These are phyloP conservation scores for Sarcophilus harrisii DNA, from an alignment of 2,797 vertebrate genomes.

Conservation along the genomic window DNA sequence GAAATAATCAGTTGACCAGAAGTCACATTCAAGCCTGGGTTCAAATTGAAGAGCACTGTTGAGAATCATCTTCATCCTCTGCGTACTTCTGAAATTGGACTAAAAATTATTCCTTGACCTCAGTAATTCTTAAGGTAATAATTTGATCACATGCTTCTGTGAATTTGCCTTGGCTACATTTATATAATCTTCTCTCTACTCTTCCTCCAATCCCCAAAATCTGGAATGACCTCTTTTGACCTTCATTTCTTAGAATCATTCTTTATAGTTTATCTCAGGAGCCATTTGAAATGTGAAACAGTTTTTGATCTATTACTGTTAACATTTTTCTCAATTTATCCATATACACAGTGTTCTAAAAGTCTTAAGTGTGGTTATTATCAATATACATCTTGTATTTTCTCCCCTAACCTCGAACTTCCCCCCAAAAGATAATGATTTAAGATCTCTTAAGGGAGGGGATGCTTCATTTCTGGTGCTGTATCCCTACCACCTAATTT, in stretches of 20 bases:
- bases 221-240: not conserved
- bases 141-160: not conserved
- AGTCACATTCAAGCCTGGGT: not conserved
- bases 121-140: not conserved
- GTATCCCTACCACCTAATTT: not conserved
- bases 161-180: not conserved
- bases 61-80: not conserved
- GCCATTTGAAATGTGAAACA: not conserved
- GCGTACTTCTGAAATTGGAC: not conserved
- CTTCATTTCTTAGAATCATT: not conserved
- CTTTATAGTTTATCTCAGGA: not conserved
- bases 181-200: not conserved
- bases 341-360: not conserved
- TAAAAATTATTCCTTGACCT: not conserved
- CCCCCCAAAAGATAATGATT: not conserved
- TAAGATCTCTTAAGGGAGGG: constrained; percentile 33
- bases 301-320: not conserved
- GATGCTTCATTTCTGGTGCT: not conserved
- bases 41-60: not conserved
- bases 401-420: not conserved
- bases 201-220: not conserved
- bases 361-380: not conserved
- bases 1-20: not conserved
- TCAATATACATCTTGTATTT: not conserved
- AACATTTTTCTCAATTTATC: not conserved